A percentile compares a stretch with the other conserved stretches of the same genome.
Evolutionary conservation across 2,113 vertebrate species (phyloP).

Genomic region (Excalfactoria chinensis): DNA sequence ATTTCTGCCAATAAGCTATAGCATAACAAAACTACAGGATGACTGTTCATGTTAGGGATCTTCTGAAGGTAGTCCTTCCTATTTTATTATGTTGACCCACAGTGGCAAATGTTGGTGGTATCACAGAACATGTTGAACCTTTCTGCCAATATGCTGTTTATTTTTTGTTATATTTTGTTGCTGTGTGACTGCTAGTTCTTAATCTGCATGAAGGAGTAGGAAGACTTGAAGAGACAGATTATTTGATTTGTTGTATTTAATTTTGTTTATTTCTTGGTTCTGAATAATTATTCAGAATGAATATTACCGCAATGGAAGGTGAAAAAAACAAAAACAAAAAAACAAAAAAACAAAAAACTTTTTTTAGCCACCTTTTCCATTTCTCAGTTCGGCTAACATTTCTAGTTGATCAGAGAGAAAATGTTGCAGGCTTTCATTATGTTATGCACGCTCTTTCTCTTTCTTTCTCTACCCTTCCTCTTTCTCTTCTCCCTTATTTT

Average conservation of each 20-base stretch:
- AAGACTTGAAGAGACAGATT: conserved; percentile 32
- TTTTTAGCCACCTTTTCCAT: conserved; percentile 43
- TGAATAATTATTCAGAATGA: conserved; percentile 12
- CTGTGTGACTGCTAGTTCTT: not conserved
- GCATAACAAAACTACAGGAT: not conserved
- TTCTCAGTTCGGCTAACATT: conserved; percentile 52
- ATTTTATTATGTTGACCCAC: too few relatives aligned
- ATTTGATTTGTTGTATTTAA: conserved; percentile 27
- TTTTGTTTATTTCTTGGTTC: conserved; percentile 47
- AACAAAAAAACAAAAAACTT: too few relatives aligned
- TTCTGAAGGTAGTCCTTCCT: too few relatives aligned
- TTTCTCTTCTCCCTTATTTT: not conserved
- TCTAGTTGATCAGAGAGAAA: conserved; percentile 24
- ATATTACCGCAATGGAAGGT: conserved; percentile 36
- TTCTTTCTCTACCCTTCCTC: not conserved
- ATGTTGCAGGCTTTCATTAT: conserved; percentile 37
- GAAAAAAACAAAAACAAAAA: too few relatives aligned
- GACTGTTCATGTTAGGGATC: not conserved
- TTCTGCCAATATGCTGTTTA: too few relatives aligned
- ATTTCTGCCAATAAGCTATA: not conserved
- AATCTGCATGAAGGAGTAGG: not conserved
- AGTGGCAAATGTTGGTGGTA: too few relatives aligned
- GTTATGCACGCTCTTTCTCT: not conserved
- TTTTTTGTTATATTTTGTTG: too few relatives aligned
- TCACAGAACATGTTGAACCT: too few relatives aligned